Evolutionary conservation across 2,888 invertebrate species (phyloP).

Genomic region (Leucania comma): DNA sequence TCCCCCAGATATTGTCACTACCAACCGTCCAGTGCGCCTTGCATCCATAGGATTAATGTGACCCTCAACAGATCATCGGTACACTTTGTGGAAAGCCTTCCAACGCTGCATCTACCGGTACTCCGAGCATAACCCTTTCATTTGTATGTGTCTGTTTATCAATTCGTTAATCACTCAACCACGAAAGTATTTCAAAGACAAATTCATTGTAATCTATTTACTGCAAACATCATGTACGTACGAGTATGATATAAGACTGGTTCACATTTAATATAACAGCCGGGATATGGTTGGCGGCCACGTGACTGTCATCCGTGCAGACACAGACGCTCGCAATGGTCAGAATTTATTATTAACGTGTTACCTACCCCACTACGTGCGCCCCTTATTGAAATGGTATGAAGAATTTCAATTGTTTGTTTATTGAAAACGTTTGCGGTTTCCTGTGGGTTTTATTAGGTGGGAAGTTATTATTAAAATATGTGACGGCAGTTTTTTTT

Average conservation of each 20-base stretch:
- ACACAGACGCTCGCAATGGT: constrained; percentile 16
- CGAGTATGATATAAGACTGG: not conserved
- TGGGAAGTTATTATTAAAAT: not conserved
- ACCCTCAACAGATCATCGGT: too few species aligned
- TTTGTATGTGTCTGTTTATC: not conserved
- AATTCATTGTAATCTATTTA: not conserved
- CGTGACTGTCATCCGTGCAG: constrained; percentile 19
- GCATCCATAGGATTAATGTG: too few species aligned
- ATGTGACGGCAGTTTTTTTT: not conserved
- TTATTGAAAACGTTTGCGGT: constrained; percentile 31
- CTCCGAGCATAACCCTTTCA: not conserved
- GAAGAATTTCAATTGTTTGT: constrained; percentile 42
- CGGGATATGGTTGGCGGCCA: constrained; percentile 1
- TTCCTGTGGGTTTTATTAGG: constrained; percentile 11
- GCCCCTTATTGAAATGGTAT: constrained; percentile 16
- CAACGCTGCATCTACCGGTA: too few species aligned
- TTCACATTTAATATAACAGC: constrained; percentile 5
- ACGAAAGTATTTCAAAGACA: not conserved
- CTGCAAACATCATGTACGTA: not conserved
- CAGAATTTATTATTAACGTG: constrained; percentile 48
- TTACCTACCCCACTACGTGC: constrained; percentile 31
- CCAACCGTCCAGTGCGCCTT: too few species aligned
- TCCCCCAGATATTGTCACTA: too few species aligned
- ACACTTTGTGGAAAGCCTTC: too few species aligned
- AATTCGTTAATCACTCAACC: not conserved